Base-by-base conservation (phyloP, 2,888 invertebrate species). In the Stramonita haemastoma region DNA sequence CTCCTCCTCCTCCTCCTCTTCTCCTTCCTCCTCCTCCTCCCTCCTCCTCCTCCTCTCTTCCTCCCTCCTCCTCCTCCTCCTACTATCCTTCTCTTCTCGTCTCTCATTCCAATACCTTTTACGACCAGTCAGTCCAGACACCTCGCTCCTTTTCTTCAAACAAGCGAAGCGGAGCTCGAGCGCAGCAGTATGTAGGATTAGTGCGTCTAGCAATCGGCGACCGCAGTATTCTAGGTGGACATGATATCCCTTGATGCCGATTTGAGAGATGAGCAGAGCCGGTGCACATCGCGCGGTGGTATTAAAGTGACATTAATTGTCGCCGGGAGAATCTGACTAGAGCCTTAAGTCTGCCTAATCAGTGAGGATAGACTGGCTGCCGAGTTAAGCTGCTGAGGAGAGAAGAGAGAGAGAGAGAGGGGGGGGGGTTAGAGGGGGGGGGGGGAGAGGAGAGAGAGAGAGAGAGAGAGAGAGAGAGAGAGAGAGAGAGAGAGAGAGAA, bases 221-320 rank as follows among this genome's bases (percentile, higher is more conserved):
- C 34, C 19, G 60, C 81, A 81, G 46, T 46, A 46, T 88, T 6
- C 57, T 56, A 22, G 73, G 57, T 88, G 87, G 87, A 81, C 81
- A 88, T 60, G 87, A 88, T 88, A 88, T 81, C 81, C 81, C 32
- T 81, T 46, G 46, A 22, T 29, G 60, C 19, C 36, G 22, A 22
- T 15, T 26, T 13, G 57, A 60, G 32, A 79, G 34, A 8, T 81
- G 13, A 22, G 87, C 22, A 77, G 87, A 81, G 13, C 46, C 60
- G 81, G 26, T 88, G 26, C 36, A 77, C 26, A 66, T 2, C 66
- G 73, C 32, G 77, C 32, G 87, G 60, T 81, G 87, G 87, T 81
- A 88, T 88, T 88, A 88, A 88, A 81, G 81, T 88, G 60, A 79
- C 87, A 88, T 88, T 88, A 34, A 11, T 87, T 32, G 87, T 60